Conservation (phyloP, 2,888 invertebrate genomes). For the Agrenia bidenticulata region DNA sequence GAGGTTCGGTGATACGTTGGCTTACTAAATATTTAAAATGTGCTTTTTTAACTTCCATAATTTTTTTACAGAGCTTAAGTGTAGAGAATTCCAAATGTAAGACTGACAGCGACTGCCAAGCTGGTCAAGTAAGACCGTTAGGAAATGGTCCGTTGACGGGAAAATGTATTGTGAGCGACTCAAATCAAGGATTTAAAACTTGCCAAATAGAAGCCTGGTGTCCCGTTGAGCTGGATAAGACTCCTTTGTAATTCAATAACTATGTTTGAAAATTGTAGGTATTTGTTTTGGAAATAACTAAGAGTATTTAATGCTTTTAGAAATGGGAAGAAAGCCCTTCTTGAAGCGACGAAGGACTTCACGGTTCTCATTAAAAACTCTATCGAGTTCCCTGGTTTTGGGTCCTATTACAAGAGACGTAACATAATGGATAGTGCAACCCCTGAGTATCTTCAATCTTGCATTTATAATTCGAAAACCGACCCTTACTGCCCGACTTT, state of each 20-base stretch:
- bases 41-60: background rate
- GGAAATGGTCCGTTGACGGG: slow-evolving; percentile 58
- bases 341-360: slow-evolving; percentile 43
- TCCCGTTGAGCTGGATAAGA: slow-evolving; percentile 57
- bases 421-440: slow-evolving; percentile 55
- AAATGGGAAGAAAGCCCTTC: slow-evolving; percentile 26
- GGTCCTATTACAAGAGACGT: slow-evolving; percentile 44
- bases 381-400: slow-evolving; percentile 46
- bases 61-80: slow-evolving; percentile 45
- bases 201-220: slow-evolving; percentile 59
- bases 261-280: no score
- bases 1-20: slow-evolving; percentile 53
- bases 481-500: slow-evolving; percentile 58
- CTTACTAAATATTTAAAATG: background rate
- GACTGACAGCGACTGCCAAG: slow-evolving; percentile 50
- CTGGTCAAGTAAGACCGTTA: slow-evolving; percentile 51
- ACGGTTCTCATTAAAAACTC: slow-evolving; percentile 49
- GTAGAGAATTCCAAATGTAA: slow-evolving; percentile 53
- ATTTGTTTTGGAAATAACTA: background rate
- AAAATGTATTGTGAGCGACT: slow-evolving; percentile 54
- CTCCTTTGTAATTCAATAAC: slow-evolving; percentile 54
- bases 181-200: slow-evolving; percentile 43
- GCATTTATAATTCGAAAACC: slow-evolving; percentile 54
- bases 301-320: slow-evolving; percentile 10
- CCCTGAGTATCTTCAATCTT: slow-evolving; percentile 54